A percentile compares a stretch with the other conserved stretches of the same genome.
Conservation (phyloP, 92 coral and sea anemone genomes). For the Epizoanthus fatuus region DNA sequence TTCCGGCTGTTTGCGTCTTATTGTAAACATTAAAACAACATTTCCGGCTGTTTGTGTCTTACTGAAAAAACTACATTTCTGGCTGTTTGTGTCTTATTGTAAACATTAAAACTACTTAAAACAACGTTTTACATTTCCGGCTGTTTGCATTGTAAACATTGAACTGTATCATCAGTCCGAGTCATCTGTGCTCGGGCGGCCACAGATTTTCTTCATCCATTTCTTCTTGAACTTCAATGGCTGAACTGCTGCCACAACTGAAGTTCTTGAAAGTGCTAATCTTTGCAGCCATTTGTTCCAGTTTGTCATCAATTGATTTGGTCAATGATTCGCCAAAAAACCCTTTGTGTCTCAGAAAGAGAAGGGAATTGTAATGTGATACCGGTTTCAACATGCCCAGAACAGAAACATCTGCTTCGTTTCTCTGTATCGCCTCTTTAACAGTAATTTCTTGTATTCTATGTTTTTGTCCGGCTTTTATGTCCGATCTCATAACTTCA, state of each 20-base stretch:
- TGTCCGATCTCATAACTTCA: neutral
- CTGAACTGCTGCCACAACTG: slow-evolving; percentile 13
- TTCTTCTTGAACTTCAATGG: neutral
- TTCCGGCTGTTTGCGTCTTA: neutral
- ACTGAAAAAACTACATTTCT: neutral
- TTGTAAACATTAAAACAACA: neutral
- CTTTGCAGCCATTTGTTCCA: slow-evolving; percentile 13
- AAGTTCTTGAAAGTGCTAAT: slow-evolving; percentile 4
- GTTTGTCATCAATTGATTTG: slow-evolving; percentile 4
- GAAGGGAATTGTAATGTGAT: no score
- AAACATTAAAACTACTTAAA: neutral
- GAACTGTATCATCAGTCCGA: neutral
- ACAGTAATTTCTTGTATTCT: neutral
- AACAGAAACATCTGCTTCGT: neutral
- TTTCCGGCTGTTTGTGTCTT: neutral
- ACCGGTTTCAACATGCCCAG: no score
- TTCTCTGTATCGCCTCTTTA: neutral
- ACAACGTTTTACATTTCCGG: neutral
- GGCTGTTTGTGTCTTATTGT: slow-evolving; percentile 6
- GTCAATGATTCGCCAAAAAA: no score
- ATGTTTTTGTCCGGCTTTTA: neutral
- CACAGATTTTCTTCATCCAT: neutral
- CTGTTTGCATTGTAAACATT: slow-evolving; percentile 11
- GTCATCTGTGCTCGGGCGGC: slow-evolving; percentile 6
- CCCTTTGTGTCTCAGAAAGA: no score